These are phyloP conservation scores for Actenoides hombroni DNA, from an alignment of 2,113 vertebrate genomes.

Conservation along the genomic window DNA sequence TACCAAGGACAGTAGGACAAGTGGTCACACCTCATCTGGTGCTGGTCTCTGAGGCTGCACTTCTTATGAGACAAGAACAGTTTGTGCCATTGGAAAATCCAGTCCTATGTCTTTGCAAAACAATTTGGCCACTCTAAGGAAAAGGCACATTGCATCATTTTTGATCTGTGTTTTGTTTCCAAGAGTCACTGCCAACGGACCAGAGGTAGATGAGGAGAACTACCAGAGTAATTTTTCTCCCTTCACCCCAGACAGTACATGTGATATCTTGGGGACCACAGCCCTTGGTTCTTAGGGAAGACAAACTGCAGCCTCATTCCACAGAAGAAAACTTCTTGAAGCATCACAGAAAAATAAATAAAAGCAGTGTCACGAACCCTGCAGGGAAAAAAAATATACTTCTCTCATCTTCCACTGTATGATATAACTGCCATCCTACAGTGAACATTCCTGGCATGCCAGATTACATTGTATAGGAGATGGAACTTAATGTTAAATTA, in stretches of 20 bases:
- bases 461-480: not conserved
- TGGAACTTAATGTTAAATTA: conserved; percentile 36
- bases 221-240: not conserved
- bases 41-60: not conserved
- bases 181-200: not conserved
- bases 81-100: not conserved
- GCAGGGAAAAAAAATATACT: not conserved
- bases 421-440: not conserved
- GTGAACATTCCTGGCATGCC: not conserved
- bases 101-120: not conserved
- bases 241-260: not conserved
- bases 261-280: not conserved
- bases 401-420: not conserved
- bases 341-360: not conserved
- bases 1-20: not conserved
- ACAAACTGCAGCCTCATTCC: not conserved
- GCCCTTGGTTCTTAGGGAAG: not conserved
- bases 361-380: not conserved
- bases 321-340: not conserved
- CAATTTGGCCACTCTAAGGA: not conserved
- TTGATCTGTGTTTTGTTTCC: not conserved
- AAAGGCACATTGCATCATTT: not conserved
- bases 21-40: not conserved
- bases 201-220: not conserved
- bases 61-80: not conserved